phyloP scores from a whole-genome alignment of 2,113 vertebrate genomes.

The Pelecanus crispus region DNA sequence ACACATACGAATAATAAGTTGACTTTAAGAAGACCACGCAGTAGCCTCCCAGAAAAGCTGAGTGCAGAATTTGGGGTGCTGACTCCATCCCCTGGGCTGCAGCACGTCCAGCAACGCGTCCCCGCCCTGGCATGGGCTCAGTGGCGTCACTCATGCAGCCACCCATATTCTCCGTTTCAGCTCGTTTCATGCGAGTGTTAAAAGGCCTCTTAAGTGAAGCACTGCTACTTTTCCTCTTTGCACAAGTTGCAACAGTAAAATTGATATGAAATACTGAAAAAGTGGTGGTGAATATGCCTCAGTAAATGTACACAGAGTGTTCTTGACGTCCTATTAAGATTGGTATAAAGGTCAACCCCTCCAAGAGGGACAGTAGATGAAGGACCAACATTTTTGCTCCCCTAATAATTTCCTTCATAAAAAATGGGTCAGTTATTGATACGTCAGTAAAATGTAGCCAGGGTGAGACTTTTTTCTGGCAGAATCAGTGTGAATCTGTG shows the following conservation, averaged over 20 bases:
- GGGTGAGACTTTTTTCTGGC: neutral
- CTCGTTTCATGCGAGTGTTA: neutral
- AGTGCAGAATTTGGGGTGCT: neutral
- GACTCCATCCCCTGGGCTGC: neutral
- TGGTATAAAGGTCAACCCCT: fast-evolving
- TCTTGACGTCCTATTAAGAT: neutral
- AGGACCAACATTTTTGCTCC: neutral
- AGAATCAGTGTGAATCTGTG: neutral
- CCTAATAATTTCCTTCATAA: neutral
- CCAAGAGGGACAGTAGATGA: neutral
- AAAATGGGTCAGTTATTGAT: neutral
- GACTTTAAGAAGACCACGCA: neutral
- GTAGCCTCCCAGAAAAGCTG: neutral
- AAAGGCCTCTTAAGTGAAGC: neutral
- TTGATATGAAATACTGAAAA: neutral
- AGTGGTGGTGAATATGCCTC: neutral
- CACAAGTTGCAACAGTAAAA: neutral
- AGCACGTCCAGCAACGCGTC: neutral
- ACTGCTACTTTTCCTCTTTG: neutral
- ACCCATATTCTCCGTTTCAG: fast-evolving
- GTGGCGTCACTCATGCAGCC: fast-evolving
- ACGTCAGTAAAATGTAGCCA: neutral
- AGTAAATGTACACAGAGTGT: neutral
- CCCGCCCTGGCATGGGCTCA: neutral
- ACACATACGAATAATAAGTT: fast-evolving